A percentile compares a stretch with the other conserved stretches of the same genome.
These are phyloP conservation scores for Drosophila biarmipes DNA, from an alignment of 1,140 invertebrate species.

Conservation along the genomic window DNA sequence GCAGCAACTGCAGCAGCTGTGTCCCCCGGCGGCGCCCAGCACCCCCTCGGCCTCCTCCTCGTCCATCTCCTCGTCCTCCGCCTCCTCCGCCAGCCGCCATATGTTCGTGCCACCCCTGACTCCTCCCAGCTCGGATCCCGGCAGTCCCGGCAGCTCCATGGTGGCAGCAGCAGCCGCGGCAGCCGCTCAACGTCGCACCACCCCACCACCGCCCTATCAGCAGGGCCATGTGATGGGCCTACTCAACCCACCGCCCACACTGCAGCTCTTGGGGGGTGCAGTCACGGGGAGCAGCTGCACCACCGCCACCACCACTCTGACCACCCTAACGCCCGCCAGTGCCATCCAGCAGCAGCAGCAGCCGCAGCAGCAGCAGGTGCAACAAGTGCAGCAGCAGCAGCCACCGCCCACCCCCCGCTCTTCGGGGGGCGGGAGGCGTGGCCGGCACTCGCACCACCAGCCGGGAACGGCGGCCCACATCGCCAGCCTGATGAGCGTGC, in stretches of 20 bases:
- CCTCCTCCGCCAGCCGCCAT: slow-evolving; percentile 84
- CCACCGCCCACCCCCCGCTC: slow-evolving; percentile 73
- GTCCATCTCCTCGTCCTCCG: slow-evolving; percentile 62
- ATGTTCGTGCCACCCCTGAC: slow-evolving; percentile 92
- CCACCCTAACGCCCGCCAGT: slow-evolving; percentile 65
- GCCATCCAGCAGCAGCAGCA: slow-evolving; percentile 34
- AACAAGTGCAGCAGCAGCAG: slow-evolving; percentile 40
- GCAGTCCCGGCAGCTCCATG: slow-evolving; percentile 88
- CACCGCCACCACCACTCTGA: slow-evolving; percentile 52
- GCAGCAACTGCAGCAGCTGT: slow-evolving; percentile 67
- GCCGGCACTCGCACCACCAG: slow-evolving; percentile 69
- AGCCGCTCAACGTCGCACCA: slow-evolving; percentile 84
- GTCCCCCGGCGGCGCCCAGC: slow-evolving; percentile 76
- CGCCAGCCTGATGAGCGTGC: slow-evolving; percentile 80
- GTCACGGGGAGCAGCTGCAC: slow-evolving; percentile 45
- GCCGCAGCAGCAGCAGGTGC: slow-evolving; percentile 27
- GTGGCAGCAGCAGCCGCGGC: slow-evolving; percentile 84
- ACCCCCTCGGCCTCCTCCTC: slow-evolving; percentile 70
- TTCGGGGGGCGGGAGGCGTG: slow-evolving; percentile 52
- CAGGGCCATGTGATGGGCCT: slow-evolving; percentile 70
- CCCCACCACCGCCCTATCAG: slow-evolving; percentile 84
- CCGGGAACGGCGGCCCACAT: slow-evolving; percentile 76
- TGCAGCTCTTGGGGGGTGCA: slow-evolving; percentile 47
- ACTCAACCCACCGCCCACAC: slow-evolving; percentile 52
- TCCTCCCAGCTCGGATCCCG: slow-evolving; percentile 92